Evolutionary conservation across 2,113 vertebrate species (phyloP), one percentile per base, ranked within the genome.

Genomic region (Gyps fulvus): DNA sequence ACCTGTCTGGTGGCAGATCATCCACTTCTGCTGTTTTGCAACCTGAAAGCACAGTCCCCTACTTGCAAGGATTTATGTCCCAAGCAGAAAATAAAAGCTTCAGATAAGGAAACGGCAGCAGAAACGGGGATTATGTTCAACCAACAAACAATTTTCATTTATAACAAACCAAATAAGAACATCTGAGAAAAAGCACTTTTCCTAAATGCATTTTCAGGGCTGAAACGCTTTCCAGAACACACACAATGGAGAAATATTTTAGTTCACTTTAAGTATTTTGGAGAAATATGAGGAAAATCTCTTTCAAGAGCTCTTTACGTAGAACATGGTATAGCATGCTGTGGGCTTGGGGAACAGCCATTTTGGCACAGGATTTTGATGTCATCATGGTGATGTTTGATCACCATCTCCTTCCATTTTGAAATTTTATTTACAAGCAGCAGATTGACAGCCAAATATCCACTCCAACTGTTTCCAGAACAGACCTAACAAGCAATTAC

Each of bases 261-360:
- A 49, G 49, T 23, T 83, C 18, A 8, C 10, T 59, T 66, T 61
- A 36, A 84, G 42, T 13, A 21, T 34, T 79, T 50, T 40, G 42
- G 66, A 67, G 38, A 36, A 38, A 29, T 2, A 1, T 1, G 31
- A 50, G 12, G 38, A 27, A 67, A 88, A 42, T 5, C 47, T n/a
- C 70, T 36, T 38, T 6, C 4, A 8, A 58, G 73, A 59, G 42
- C 66, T 77, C 26, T 26, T 57, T n/a, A 26, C 1, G 7, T 2
- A 20, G 11, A 62, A 43, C 23, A 52, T 0, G 17, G 31, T 7
- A 21, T 1, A 16, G 49, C 22, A n/a, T 1, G 29, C 32, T 10
- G 38, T 3, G 16, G 40, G 50, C 11, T 31, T 9, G 49, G 58
- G 47, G 59, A 59, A 50, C 7, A 26, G n/a, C 5, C 6, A 2